These are phyloP conservation scores for Diachasmimorpha longicaudata DNA, from an alignment of 1,140 invertebrate genomes.

Conservation along the genomic window DNA sequence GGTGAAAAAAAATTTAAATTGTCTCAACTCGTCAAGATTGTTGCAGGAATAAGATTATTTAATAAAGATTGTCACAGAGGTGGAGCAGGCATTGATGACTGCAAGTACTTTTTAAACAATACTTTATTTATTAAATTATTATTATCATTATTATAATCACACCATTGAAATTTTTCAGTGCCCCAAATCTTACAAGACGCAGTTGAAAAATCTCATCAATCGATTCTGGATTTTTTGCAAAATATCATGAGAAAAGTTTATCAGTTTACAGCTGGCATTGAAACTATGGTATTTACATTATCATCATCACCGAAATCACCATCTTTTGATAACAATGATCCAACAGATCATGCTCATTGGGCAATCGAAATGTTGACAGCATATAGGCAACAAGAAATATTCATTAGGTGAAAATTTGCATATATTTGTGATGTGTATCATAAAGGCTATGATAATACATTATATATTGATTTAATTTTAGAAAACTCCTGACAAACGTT, in stretches of 20 bases:
- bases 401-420: conserved; percentile 52
- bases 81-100: conserved; percentile 70
- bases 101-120: conserved; percentile 51
- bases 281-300: conserved; percentile 39
- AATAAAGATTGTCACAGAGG: conserved; percentile 72
- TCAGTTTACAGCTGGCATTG: conserved; percentile 66
- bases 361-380: conserved; percentile 65
- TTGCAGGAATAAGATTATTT: conserved; percentile 72
- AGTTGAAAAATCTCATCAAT: conserved; percentile 59
- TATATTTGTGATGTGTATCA: not conserved
- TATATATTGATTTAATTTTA: conserved; percentile 37
- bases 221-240: conserved; percentile 64
- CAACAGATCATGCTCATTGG: conserved; percentile 50
- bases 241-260: conserved; percentile 69
- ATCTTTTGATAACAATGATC: not conserved
- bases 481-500: conserved; percentile 66
- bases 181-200: conserved; percentile 68
- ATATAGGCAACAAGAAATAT: conserved; percentile 70
- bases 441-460: not conserved
- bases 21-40: conserved; percentile 65
- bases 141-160: no score
- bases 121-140: no score
- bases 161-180: conserved; percentile 54
- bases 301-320: not conserved
- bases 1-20: conserved; percentile 64